Base-by-base conservation (phyloP, 1,140 invertebrate species). In the Temnothorax nylanderi region DNA sequence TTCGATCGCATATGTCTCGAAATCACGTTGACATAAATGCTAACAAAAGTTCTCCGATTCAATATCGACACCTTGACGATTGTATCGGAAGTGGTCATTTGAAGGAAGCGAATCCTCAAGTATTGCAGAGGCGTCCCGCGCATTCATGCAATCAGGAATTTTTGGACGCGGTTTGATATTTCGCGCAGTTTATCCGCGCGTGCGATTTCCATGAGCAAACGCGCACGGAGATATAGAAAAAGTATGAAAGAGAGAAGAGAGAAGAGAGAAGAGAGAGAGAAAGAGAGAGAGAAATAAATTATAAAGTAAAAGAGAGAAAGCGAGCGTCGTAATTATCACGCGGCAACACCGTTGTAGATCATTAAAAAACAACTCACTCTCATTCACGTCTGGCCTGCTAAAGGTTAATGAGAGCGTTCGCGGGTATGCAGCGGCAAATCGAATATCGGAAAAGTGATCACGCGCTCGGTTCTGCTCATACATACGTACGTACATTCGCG, bases 361-460 rank as follows among this genome's bases (percentile, higher is more conserved):
- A 49, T 74, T 74, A 60, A 84, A 75, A 60, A 74, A 82, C 67
- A 82, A 74, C 26, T 82, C 80, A 60, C 41, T 71, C 65, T 4
- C 67, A 26, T 72, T 72, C 51, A n/a, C 26, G 49, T 58, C 47
- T 54, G 54, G 56, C 41, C 21, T 47, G 80, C 62, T 16, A 75
- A 74, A 60, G 54, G 80, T 74, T 84, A 84, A 84, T 84, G 80
- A 84, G 80, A 84, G 44, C 58, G 67, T 72, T 60, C 80, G 44
- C 41, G 54, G 41, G 54, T 44, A 41, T 41, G 47, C 54, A 32
- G 69, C 80, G 41, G 54, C 67, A 74, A 82, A 82, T 82, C 67
- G 80, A 74, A 74, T 82, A 82, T 82, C 67, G 80, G 80, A 82
- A 82, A 74, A 82, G 80, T 74, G 67, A 82, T 82, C 80, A 82